Base-by-base conservation (phyloP, 2,797 vertebrate species). In the Ptychadena robeensis region DNA sequence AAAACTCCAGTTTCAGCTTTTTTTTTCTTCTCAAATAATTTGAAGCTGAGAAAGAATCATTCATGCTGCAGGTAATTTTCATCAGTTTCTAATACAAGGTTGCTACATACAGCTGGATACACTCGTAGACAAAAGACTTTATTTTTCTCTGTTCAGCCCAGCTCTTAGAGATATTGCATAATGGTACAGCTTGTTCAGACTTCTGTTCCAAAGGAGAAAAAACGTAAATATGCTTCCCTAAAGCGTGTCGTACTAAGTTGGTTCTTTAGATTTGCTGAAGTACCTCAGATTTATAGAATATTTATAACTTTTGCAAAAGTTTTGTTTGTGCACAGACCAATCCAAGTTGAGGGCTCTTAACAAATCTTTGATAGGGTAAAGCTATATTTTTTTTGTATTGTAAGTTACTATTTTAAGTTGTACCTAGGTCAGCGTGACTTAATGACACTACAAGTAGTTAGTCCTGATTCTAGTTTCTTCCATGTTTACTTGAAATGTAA, bases 61-160 rank as follows among this genome's bases (percentile, higher is more conserved):
- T 77, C 74, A 77, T 77, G 74, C 74, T 65, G 61, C 37, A 66
- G 74, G 63, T 40, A 77, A 77, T 63, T 65, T 65, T 77, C 64
- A 37, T 66, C 61, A 77, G 61, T 22, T 65, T 65, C 63, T 77
- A 77, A 77, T 77, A 65, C 59, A 66, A 77, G 74, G 22, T 74
- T 74, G 25, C 34, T 73, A 77, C 61, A 66, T 40, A 44, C 61
- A 77, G 53, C 61, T 77, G 61, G 37, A 48, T 64, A 61, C 73
- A 66, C 63, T 25, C 11, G 38, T 18, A 44, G 27, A 77, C 59
- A 61, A 61, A 61, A 61, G 25, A 61, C 10, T 61, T 61, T 61
- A 28, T 25, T 61, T 53, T 61, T 28, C 25, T 27, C 64, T 66
- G 35, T 77, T 65, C 74, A 44, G 37, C 38, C 18, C 38, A 66